These are phyloP conservation scores for Athalia rosae DNA, from an alignment of 2,888 invertebrate genomes.

Conservation along the genomic window DNA sequence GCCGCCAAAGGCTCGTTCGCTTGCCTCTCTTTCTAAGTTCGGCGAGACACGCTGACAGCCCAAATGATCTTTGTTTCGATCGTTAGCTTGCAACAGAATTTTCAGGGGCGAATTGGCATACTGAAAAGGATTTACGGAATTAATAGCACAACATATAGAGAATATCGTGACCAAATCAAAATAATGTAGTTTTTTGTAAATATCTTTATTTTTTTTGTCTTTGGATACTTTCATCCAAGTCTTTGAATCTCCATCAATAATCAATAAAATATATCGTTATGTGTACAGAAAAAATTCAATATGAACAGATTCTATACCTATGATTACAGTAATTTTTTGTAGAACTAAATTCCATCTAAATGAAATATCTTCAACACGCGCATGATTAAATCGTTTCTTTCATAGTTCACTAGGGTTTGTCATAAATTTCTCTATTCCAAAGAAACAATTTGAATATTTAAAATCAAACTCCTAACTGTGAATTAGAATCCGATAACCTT, in stretches of 20 bases:
- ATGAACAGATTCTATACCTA: slow-evolving; percentile 47
- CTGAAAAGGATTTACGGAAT: slow-evolving; percentile 69
- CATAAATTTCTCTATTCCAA: no score
- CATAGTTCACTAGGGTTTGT: no score
- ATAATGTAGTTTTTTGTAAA: slow-evolving; percentile 50
- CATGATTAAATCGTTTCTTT: no score
- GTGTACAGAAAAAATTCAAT: slow-evolving; percentile 57
- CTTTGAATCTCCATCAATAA: slow-evolving; percentile 54
- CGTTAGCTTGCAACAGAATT: slow-evolving; percentile 54
- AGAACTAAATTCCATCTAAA: slow-evolving; percentile 29
- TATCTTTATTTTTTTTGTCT: slow-evolving; percentile 49
- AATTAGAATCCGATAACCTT: no score
- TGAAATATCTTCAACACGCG: slow-evolving; percentile 28
- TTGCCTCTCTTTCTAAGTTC: slow-evolving; percentile 42
- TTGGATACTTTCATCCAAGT: slow-evolving; percentile 51
- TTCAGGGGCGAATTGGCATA: slow-evolving; percentile 62
- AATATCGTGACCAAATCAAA: slow-evolving; percentile 42
- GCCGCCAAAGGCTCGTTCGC: slow-evolving; percentile 34
- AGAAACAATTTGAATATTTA: no score
- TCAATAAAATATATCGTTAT: slow-evolving; percentile 54
- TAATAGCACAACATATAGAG: slow-evolving; percentile 60
- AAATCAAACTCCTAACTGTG: no score
- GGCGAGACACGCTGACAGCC: slow-evolving; percentile 52
- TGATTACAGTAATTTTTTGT: slow-evolving; percentile 2
- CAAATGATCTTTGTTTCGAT: slow-evolving; percentile 49